Evolutionary conservation across 2,888 invertebrate species (phyloP).

Genomic region (Drosophila gaucha): DNA sequence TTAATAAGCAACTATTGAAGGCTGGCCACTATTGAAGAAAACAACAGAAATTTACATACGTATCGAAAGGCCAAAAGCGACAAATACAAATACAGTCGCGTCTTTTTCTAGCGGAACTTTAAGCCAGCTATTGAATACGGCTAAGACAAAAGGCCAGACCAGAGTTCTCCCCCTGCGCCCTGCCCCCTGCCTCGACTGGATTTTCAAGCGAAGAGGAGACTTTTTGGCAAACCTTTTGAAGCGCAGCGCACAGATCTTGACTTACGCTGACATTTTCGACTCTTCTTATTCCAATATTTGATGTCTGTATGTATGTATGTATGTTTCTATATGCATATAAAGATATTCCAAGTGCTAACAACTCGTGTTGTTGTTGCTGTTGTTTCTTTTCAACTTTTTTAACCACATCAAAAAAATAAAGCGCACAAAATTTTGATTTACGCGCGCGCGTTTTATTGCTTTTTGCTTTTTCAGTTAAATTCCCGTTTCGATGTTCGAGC

Average conservation of each 20-base stretch:
- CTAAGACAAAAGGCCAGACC: slow-evolving; percentile 37
- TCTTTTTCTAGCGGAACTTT: slow-evolving; percentile 47
- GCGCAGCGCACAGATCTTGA: slow-evolving; percentile 7
- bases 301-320: not conserved
- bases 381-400: not conserved
- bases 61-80: slow-evolving; percentile 34
- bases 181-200: slow-evolving; percentile 19
- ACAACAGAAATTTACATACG: slow-evolving; percentile 25
- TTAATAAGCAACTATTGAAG: too few species aligned
- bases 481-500: slow-evolving; percentile 43
- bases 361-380: not conserved
- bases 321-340: not conserved
- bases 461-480: slow-evolving; percentile 25
- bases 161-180: too few species aligned
- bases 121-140: slow-evolving; percentile 1
- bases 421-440: slow-evolving; percentile 14
- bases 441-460: slow-evolving; percentile 40
- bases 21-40: not conserved
- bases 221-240: slow-evolving; percentile 24
- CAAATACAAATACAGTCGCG: not conserved
- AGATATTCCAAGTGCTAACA: slow-evolving; percentile 8
- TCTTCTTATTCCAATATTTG: slow-evolving; percentile 16
- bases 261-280: slow-evolving; percentile 50
- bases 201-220: slow-evolving; percentile 5
- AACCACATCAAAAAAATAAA: slow-evolving; percentile 26